phyloP scores from a whole-genome alignment of 2,797 vertebrate genomes.

The Gouania willdenowi region DNA sequence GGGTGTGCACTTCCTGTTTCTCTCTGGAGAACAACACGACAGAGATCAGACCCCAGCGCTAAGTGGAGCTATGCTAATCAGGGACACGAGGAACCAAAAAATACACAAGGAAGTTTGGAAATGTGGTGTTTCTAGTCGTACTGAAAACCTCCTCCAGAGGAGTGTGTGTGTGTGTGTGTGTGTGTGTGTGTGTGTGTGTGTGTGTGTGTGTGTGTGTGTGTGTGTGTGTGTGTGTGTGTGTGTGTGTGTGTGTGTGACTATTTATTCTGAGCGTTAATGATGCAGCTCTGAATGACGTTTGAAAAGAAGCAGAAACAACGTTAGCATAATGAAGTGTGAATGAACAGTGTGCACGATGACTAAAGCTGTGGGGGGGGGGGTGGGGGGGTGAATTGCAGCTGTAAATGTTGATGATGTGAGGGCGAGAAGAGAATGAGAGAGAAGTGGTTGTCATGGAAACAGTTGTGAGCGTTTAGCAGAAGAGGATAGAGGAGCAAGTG shows the following conservation, averaged over 20 bases:
- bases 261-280: too few species aligned
- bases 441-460: constrained; percentile 66
- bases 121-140: not conserved
- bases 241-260: too few species aligned
- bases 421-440: constrained; percentile 38
- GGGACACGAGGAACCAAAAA: constrained; percentile 2
- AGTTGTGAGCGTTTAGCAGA: constrained; percentile 54
- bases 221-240: too few species aligned
- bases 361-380: constrained; percentile 32
- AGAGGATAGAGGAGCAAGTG: constrained; percentile 45
- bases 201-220: too few species aligned
- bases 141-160: too few species aligned
- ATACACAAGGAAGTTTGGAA: not conserved
- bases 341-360: constrained; percentile 33
- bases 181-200: too few species aligned
- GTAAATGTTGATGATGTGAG: constrained; percentile 47
- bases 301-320: too few species aligned
- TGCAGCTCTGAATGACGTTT: too few species aligned
- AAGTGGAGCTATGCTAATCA: constrained; percentile 4
- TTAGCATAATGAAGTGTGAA: constrained; percentile 6
- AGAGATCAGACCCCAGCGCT: not conserved
- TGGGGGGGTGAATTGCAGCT: constrained; percentile 42
- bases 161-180: too few species aligned
- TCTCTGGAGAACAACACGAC: constrained; percentile 7
- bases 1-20: constrained; percentile 44